These are phyloP conservation scores for Paragorgia papillata DNA, from an alignment of 92 coral and sea anemone species.

Conservation along the genomic window DNA sequence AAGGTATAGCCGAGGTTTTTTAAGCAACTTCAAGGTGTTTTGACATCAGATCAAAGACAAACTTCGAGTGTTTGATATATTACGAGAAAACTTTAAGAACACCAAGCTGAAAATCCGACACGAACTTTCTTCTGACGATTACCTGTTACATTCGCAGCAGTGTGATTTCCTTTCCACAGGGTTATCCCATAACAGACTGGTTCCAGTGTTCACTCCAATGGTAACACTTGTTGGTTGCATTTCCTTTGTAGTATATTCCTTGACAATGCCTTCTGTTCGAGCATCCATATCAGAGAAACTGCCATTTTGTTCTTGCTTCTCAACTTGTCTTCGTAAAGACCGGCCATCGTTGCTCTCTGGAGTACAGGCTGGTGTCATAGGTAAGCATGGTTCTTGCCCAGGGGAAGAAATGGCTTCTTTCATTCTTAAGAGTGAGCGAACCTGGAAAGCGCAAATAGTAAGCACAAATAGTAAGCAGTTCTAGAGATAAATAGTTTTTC, in stretches of 20 bases:
- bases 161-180: neutral
- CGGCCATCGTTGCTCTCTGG: neutral
- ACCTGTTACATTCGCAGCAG: slow-evolving; percentile 22
- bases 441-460: slow-evolving; percentile 2
- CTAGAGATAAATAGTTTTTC: no score
- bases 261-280: neutral
- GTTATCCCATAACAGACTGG: slow-evolving; percentile 62
- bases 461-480: no score
- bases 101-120: no score
- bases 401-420: slow-evolving; percentile 36
- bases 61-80: no score
- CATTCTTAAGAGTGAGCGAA: slow-evolving; percentile 33
- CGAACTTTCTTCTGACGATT: neutral
- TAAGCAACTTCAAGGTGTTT: no score
- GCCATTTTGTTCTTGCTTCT: neutral
- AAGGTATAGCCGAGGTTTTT: no score
- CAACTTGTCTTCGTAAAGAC: neutral
- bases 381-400: slow-evolving; percentile 2
- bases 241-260: neutral
- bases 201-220: slow-evolving; percentile 78
- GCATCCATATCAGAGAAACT: neutral
- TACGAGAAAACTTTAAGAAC: no score
- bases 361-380: slow-evolving; percentile 29
- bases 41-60: no score
- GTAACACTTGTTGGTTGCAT: slow-evolving; percentile 43